These are phyloP conservation scores for Lamellibrachia columna DNA, from an alignment of 2,888 invertebrate species.

Conservation along the genomic window DNA sequence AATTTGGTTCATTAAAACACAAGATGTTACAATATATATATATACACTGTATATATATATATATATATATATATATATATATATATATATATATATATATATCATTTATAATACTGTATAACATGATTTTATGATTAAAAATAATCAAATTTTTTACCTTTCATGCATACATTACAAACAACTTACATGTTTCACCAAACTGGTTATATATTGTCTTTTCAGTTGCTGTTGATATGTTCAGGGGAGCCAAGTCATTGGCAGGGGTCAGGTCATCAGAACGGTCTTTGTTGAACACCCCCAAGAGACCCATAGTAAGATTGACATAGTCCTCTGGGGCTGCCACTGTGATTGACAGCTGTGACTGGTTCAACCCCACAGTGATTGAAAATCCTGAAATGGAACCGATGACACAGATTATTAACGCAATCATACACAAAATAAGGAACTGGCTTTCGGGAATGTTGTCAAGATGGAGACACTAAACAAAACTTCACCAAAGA, in stretches of 20 bases:
- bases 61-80: no score
- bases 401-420: background rate
- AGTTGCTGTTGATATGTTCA: background rate
- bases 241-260: background rate
- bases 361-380: constrained; percentile 5
- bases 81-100: no score
- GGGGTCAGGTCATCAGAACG: constrained; percentile 18
- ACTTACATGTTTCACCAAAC: constrained; percentile 24
- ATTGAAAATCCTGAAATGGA: background rate
- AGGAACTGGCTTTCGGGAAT: no score
- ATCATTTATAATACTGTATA: no score
- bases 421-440: background rate
- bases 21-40: no score
- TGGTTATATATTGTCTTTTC: constrained; percentile 20
- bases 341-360: background rate
- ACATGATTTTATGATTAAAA: background rate
- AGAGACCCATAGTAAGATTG: background rate
- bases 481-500: no score
- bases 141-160: background rate
- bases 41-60: no score
- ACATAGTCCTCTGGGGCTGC: background rate
- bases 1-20: no score
- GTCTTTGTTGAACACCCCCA: constrained; percentile 22
- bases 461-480: no score
- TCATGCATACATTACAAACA: background rate